Evolutionary conservation across 1,140 invertebrate genomes (phyloP), one percentile per base, ranked within the genome.

Genomic region (Brachionus manjavacas): DNA sequence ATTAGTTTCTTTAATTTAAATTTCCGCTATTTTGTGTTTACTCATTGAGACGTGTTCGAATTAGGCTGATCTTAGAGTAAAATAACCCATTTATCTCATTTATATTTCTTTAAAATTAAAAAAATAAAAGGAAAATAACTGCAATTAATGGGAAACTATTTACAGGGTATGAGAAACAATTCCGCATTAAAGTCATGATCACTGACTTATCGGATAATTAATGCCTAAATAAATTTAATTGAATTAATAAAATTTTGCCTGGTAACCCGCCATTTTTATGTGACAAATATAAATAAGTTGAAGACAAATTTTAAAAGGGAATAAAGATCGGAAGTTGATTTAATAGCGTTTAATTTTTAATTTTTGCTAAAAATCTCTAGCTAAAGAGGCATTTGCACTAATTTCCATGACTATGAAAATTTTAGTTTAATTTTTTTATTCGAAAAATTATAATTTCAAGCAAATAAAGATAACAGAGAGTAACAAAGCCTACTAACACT

Each of bases 321-420:
- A 60, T 60, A 20, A 60, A 20, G n/a, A 60, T 60, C n/a, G 52
- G 52, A 60, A 60, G 52, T 60, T 60, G 52, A 60, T 20, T 60
- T 60, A 9, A 60, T 60, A 60, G 20, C 52, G 52, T 60, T 60
- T 60, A 60, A 20, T 60, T 60, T 60, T 60, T 20, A 23, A 60
- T 60, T 60, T 60, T 60, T 25, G 52, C n/a, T 60, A 60, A 68
- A 68, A 68, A 31, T 68, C 66, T 68, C 16, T 68, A 31, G 25
- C 66, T 31, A 68, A 68, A 68, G 66, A 68, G 66, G 66, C 66
- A 68, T 39, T 39, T 68, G 66, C 66, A 31, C 66, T 68, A 39
- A 68, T 68, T 68, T 68, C 66, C 66, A 68, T 68, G 66, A 68
- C 66, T 68, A 68, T 68, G 31, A 68, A 68, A 11, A 11, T 68